phyloP scores from a whole-genome alignment of 2,888 invertebrate species.

The Noctua pronuba region DNA sequence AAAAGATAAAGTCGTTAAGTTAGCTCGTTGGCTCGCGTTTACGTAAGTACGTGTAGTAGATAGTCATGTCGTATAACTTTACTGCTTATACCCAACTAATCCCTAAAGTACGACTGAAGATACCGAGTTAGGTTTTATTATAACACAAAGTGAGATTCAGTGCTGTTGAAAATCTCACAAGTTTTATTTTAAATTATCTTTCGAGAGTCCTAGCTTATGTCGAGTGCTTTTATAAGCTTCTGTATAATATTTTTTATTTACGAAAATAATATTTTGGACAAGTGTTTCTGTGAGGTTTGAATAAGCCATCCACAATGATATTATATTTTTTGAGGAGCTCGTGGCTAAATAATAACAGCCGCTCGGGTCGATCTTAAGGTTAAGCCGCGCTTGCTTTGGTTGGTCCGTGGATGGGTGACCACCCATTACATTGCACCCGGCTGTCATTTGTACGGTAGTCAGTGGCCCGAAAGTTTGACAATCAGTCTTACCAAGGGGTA shows the following conservation, averaged over 20 bases:
- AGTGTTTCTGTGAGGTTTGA: slow-evolving; percentile 33
- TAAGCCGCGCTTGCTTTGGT: too few relatives aligned
- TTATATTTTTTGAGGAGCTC: slow-evolving; percentile 7
- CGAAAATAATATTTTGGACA: slow-evolving; percentile 33
- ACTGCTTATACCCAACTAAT: slow-evolving; percentile 80
- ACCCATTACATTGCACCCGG: too few relatives aligned
- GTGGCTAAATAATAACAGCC: too few relatives aligned
- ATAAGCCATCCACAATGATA: slow-evolving; percentile 18
- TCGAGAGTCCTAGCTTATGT: slow-evolving; percentile 50
- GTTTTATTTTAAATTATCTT: slow-evolving; percentile 58
- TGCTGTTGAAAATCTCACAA: slow-evolving; percentile 56
- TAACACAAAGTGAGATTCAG: slow-evolving; percentile 60
- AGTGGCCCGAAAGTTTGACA: too few relatives aligned
- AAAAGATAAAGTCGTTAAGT: slow-evolving; percentile 85
- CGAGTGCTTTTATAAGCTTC: slow-evolving; percentile 49
- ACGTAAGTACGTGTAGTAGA: slow-evolving; percentile 69
- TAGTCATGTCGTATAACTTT: slow-evolving; percentile 83
- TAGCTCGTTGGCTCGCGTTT: slow-evolving; percentile 72
- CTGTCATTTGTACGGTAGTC: too few relatives aligned
- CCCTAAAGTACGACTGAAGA: slow-evolving; percentile 74
- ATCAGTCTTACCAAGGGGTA: too few relatives aligned
- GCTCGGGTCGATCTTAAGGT: too few relatives aligned
- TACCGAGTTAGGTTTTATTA: slow-evolving; percentile 65
- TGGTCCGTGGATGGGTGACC: too few relatives aligned
- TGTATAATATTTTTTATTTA: slow-evolving; percentile 35